Percentiles rank a stretch among this genome's conserved stretches.
Conservation (phyloP, 2,888 invertebrate species). For the Oegoconia quadripuncta region DNA sequence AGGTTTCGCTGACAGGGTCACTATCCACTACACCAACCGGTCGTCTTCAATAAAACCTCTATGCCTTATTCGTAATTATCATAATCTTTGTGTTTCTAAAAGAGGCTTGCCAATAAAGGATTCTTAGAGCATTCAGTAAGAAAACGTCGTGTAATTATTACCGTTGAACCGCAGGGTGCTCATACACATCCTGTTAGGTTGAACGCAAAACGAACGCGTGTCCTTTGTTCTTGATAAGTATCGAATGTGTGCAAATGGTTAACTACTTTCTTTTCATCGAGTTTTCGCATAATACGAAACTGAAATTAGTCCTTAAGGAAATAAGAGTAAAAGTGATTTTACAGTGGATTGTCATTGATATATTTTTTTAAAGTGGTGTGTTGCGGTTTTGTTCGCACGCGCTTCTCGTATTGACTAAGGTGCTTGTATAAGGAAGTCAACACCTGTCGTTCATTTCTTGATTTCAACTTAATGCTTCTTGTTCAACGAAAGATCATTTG, state of each 20-base stretch:
- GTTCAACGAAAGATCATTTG: not conserved
- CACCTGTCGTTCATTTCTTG: conserved; percentile 40
- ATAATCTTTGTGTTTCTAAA: too few species aligned
- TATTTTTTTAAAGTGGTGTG: conserved; percentile 24
- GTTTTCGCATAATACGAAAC: too few species aligned
- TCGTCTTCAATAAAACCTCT: not conserved
- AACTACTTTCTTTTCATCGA: too few species aligned
- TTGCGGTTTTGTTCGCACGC: conserved; percentile 57
- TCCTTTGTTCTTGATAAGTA: conserved; percentile 47
- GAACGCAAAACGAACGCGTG: conserved; percentile 34
- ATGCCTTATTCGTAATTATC: too few species aligned
- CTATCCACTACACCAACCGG: too few species aligned
- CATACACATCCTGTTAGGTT: conserved; percentile 57
- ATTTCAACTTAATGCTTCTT: conserved; percentile 10
- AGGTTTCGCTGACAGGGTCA: too few species aligned
- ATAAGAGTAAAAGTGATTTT: not conserved
- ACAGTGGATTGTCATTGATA: not conserved
- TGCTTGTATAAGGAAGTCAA: conserved; percentile 23
- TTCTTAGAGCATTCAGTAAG: too few species aligned
- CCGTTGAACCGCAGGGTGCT: conserved; percentile 47
- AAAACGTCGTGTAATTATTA: conserved; percentile 25
- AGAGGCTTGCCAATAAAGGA: too few species aligned
- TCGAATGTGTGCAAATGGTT: conserved; percentile 39
- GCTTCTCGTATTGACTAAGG: conserved; percentile 41
- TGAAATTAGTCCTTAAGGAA: too few species aligned